Conservation (phyloP, 2,797 vertebrate species). For the Rhinogobio ventralis region DNA sequence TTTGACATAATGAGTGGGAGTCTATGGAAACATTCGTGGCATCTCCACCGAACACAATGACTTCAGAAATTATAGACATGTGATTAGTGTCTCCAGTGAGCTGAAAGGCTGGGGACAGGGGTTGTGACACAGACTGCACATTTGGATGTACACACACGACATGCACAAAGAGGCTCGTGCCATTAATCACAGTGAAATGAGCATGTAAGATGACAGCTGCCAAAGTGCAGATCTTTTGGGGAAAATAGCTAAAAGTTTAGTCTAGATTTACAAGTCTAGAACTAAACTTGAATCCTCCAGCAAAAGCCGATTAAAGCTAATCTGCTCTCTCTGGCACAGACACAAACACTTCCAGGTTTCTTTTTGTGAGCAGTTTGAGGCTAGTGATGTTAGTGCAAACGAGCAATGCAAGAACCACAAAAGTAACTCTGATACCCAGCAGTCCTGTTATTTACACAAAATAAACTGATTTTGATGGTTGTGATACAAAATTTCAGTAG, state of each 20-base stretch:
- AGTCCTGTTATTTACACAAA: not conserved
- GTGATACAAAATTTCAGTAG: not conserved
- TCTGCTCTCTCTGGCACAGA: not conserved
- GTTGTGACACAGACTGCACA: slow-evolving; percentile 12
- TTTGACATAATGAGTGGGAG: slow-evolving; percentile 29
- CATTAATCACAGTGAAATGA: slow-evolving; percentile 16
- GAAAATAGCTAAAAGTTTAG: slow-evolving; percentile 30
- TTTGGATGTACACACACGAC: slow-evolving; percentile 17
- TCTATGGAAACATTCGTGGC: slow-evolving; percentile 36
- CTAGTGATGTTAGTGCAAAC: slow-evolving; percentile 8
- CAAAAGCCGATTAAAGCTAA: slow-evolving; percentile 26
- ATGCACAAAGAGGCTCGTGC: slow-evolving; percentile 26
- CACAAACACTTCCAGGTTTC: slow-evolving; percentile 8
- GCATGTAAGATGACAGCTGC: slow-evolving; percentile 3
- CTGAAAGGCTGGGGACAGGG: not conserved
- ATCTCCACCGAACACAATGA: slow-evolving; percentile 17
- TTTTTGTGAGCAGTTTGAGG: not conserved
- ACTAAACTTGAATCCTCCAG: slow-evolving; percentile 25
- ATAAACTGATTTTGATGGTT: not conserved
- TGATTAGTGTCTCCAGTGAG: slow-evolving; percentile 28
- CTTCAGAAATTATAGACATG: not conserved
- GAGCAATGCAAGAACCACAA: not conserved
- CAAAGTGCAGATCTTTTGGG: slow-evolving; percentile 1
- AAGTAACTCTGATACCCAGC: not conserved
- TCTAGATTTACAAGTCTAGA: slow-evolving; percentile 31